These are phyloP conservation scores for Eupithecia pulchellata DNA, from an alignment of 2,888 invertebrate genomes.

Conservation along the genomic window DNA sequence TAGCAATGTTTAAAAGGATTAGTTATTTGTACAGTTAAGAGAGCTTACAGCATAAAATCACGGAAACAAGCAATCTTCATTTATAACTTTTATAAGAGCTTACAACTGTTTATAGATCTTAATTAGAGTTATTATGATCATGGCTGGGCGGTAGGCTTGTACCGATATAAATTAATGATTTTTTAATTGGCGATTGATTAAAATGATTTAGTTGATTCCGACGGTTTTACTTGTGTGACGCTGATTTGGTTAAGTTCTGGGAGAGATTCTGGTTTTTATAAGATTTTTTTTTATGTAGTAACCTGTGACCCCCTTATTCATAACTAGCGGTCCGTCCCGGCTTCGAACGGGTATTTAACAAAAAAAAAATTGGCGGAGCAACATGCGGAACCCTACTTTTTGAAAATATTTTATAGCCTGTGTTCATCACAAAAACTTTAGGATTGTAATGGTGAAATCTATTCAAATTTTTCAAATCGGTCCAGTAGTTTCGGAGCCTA, in stretches of 20 bases:
- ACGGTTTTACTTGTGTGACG: neutral
- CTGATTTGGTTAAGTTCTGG: neutral
- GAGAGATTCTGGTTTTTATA: no score
- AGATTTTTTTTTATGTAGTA: no score
- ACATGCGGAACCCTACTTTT: no score
- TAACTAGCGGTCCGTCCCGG: no score
- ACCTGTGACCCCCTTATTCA: no score
- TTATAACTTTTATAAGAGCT: slow-evolving; percentile 35
- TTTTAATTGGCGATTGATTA: slow-evolving; percentile 31
- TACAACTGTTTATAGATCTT: slow-evolving; percentile 35
- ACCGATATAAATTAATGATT: slow-evolving; percentile 36
- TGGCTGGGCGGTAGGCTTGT: slow-evolving; percentile 26
- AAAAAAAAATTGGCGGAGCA: no score
- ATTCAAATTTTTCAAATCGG: no score
- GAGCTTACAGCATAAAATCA: slow-evolving; percentile 8
- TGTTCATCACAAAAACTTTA: no score
- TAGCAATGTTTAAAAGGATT: neutral
- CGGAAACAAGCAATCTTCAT: slow-evolving; percentile 42
- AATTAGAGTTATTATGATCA: slow-evolving; percentile 39
- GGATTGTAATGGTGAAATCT: no score
- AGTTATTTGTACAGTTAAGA: slow-evolving; percentile 1
- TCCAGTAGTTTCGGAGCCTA: no score
- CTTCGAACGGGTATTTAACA: no score
- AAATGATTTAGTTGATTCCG: slow-evolving; percentile 10
- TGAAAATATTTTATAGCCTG: no score